Base-by-base conservation (phyloP, 1,140 invertebrate species). In the Batillaria attramentaria region DNA sequence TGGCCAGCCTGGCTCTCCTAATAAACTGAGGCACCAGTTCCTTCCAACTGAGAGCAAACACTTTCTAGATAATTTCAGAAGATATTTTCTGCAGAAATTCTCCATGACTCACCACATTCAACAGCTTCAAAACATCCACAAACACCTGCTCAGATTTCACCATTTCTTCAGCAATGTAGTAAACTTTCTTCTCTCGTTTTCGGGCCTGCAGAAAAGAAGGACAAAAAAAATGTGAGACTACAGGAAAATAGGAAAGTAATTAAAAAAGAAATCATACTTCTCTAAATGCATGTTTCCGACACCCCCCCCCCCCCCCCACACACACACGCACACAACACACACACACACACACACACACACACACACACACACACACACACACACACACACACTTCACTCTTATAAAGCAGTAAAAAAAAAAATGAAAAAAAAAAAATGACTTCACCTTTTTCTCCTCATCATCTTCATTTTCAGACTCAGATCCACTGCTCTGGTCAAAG, bases 91-190 rank as follows among this genome's bases (percentile, higher is more conserved):
- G n/a, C n/a, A n/a, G n/a, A n/a, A n/a, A n/a, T 16, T 43, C 31
- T 46, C n/a, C 41, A 39, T 33, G 20, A 85, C 87, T 87, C 85
- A 92, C 94, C 84, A 93, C 90, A 87, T 94, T 94, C 6, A 95
- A 92, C n/a, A 95, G 88, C 76, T 93, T 93, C 28, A 95, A 88
- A 81, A 94, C 93, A 89, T 93, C 93, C 16, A 95, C 94, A 90
- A 95, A 95, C 72, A 93, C 93, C 84, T 92, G 92, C 88, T 95
- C 95, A 0, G 95, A 95, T 8, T 93, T 93, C 80, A 94, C 91
- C 46, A 95, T 92, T 90, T 95, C 95, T 83, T 93, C 88, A 3
- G 94, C 95, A 60, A 95, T 93, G 46, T 92, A 92, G 82, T 85
- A 90, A 37, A 88, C 75, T 79, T 91, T 91, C 75, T 86, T 88